Conservation (phyloP, 1,140 invertebrate species). For the Odontomachus brunneus region DNA sequence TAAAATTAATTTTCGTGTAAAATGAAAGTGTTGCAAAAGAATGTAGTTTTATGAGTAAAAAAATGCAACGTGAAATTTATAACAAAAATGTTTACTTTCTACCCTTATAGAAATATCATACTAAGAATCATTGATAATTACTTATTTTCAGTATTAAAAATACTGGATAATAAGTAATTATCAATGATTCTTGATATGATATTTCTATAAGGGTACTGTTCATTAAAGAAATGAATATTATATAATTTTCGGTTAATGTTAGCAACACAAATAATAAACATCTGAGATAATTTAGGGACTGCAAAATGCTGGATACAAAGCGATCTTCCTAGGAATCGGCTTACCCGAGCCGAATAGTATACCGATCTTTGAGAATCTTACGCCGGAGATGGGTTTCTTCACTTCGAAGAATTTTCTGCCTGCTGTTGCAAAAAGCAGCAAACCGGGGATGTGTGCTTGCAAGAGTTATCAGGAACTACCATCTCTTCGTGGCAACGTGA, state of each 20-base stretch:
- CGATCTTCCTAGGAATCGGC: constrained; percentile 97
- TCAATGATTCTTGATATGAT: no score
- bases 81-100: no score
- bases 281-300: constrained; percentile 86
- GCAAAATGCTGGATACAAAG: constrained; percentile 89
- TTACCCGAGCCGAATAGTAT: constrained; percentile 95
- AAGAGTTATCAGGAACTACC: constrained; percentile 89
- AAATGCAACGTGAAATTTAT: no score
- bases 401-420: constrained; percentile 98
- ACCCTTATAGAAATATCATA: no score
- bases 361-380: constrained; percentile 93
- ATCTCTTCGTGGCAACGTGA: constrained; percentile 92
- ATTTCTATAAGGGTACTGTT: no score
- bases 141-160: no score
- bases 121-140: no score
- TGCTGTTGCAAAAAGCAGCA: constrained; percentile 93
- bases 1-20: constrained; percentile 73
- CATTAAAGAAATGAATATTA: no score
- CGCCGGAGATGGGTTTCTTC: constrained; percentile 94
- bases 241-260: no score
- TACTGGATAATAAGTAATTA: no score
- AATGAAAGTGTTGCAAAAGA: background rate
- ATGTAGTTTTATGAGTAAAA: no score
- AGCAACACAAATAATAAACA: background rate
- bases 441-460: constrained; percentile 93